phyloP scores from a whole-genome alignment of 2,888 invertebrate species.

The Dryomyza anilis region DNA sequence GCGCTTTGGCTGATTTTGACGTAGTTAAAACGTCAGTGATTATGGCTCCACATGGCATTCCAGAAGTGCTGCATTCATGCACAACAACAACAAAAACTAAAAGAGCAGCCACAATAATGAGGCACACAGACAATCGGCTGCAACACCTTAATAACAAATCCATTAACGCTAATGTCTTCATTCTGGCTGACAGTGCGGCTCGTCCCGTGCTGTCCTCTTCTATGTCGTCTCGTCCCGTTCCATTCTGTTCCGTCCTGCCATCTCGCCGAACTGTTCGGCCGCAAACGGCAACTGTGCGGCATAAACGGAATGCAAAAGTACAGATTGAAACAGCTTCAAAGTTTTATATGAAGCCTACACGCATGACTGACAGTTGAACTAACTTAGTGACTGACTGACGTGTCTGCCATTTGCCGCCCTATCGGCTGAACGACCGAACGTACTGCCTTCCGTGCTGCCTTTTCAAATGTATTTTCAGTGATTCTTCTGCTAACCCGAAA shows the following conservation, averaged over 20 bases:
- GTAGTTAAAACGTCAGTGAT: not conserved
- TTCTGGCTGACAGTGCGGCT: conserved; percentile 56
- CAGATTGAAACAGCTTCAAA: too few relatives aligned
- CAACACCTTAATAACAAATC: conserved; percentile 60
- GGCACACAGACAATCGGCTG: conserved; percentile 36
- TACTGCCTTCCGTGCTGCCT: too few relatives aligned
- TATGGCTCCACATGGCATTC: not conserved
- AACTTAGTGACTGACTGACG: not conserved
- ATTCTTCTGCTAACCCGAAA: too few relatives aligned
- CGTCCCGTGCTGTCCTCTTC: too few relatives aligned
- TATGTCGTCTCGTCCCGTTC: too few relatives aligned
- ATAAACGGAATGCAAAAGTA: too few relatives aligned
- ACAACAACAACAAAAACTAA: not conserved
- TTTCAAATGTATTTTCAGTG: too few relatives aligned
- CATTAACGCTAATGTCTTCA: conserved; percentile 62
- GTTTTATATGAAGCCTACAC: not conserved
- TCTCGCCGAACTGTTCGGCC: too few relatives aligned
- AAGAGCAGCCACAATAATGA: not conserved
- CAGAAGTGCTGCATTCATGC: not conserved
- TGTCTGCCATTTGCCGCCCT: too few relatives aligned
- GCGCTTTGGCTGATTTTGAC: conserved; percentile 8
- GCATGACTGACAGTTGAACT: not conserved
- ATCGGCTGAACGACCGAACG: too few relatives aligned
- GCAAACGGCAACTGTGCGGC: too few relatives aligned
- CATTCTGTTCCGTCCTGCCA: too few relatives aligned